Percentiles rank a stretch among this genome's conserved stretches.
Evolutionary conservation across 92 coral and sea anemone species (phyloP).

Genomic region (Heliopora coerulea): DNA sequence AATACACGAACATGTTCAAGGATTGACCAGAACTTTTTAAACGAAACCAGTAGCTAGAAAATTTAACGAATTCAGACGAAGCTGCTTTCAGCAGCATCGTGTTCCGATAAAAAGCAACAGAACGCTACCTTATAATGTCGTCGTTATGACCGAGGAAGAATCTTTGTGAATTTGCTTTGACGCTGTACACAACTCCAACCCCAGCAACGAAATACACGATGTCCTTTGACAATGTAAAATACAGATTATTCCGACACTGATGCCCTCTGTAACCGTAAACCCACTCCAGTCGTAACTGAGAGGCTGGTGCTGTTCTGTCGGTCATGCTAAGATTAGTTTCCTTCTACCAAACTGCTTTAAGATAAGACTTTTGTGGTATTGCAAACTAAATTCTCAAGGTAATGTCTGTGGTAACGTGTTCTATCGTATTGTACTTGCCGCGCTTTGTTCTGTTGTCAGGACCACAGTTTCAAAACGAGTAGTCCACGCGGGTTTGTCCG

Average conservation of each 20-base stretch:
- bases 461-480: slow-evolving; percentile 18
- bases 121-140: slow-evolving; percentile 91
- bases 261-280: slow-evolving; percentile 99
- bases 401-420: too few species aligned
- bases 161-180: slow-evolving; percentile 77
- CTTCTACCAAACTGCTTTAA: not conserved
- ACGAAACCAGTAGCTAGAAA: too few species aligned
- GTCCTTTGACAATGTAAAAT: slow-evolving; percentile 79
- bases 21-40: too few species aligned
- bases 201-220: slow-evolving; percentile 98
- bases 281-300: slow-evolving; percentile 95
- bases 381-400: too few species aligned
- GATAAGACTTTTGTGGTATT: not conserved
- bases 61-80: not conserved
- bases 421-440: not conserved
- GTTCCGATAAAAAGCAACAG: not conserved
- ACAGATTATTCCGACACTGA: slow-evolving; percentile 93
- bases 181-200: slow-evolving; percentile 89
- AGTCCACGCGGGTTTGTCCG: slow-evolving; percentile 15
- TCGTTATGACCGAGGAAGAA: slow-evolving; percentile 97
- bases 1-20: too few species aligned
- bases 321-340: slow-evolving; percentile 51
- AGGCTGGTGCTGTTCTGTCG: slow-evolving; percentile 91
- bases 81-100: not conserved
- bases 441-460: slow-evolving; percentile 45